phyloP scores from a whole-genome alignment of 1,140 invertebrate species.

The Rhopalosiphum maidis region DNA sequence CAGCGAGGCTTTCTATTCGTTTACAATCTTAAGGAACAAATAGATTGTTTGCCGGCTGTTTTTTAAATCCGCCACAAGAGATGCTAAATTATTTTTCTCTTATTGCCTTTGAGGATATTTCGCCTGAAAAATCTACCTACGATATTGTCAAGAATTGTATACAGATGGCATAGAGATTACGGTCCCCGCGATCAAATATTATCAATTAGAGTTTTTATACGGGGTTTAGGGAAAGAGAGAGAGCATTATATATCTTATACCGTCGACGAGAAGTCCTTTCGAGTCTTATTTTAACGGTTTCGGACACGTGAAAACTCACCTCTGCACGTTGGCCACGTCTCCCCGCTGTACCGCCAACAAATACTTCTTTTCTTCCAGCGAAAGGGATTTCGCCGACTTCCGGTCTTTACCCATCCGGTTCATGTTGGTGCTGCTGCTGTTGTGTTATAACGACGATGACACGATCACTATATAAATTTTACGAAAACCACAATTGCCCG shows the following conservation, averaged over 20 bases:
- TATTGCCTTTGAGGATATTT: no score
- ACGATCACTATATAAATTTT: neutral
- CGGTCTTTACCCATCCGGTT: conserved; percentile 34
- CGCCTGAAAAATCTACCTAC: no score
- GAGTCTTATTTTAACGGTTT: neutral
- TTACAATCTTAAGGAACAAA: no score
- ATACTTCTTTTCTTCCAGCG: conserved; percentile 83
- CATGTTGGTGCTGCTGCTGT: neutral
- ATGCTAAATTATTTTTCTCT: no score
- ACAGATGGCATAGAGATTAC: no score
- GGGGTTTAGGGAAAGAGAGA: neutral
- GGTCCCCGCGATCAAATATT: no score
- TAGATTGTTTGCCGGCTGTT: no score
- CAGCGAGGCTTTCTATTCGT: no score
- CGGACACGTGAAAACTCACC: conserved; percentile 62
- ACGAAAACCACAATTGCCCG: neutral
- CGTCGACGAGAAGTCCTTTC: neutral
- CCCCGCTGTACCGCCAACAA: conserved; percentile 83
- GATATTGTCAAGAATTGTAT: no score
- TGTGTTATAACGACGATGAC: neutral
- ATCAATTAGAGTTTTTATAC: no score
- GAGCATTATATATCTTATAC: neutral
- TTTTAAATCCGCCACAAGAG: no score
- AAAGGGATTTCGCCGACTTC: conserved; percentile 69
- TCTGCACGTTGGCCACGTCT: conserved; percentile 79